phyloP scores from a whole-genome alignment of 53 echinoderm and acorn worm species.

The Pentamera pediparva region DNA sequence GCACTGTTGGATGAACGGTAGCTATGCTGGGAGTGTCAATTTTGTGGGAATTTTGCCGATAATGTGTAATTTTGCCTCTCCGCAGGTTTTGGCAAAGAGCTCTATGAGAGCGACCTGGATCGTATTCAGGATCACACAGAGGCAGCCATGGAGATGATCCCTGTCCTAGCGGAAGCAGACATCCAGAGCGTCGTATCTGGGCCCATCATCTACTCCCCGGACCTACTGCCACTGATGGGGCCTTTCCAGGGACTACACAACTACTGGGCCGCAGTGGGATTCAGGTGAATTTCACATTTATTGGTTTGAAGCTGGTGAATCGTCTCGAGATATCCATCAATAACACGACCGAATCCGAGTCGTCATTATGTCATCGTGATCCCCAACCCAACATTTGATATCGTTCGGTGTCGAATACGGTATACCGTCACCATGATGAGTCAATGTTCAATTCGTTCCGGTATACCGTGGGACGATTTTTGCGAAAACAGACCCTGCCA shows the following conservation, averaged over 20 bases:
- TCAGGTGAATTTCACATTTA: constrained; percentile 37
- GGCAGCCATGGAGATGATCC: constrained; percentile 77
- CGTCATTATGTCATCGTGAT: no score
- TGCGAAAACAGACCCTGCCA: no score
- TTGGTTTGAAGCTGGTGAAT: no score
- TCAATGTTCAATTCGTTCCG: no score
- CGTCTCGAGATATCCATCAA: no score
- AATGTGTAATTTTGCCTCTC: not conserved
- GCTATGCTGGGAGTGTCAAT: not conserved
- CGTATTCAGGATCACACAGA: constrained; percentile 74
- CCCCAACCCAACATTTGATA: no score
- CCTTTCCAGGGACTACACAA: constrained; percentile 73
- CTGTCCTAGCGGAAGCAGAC: constrained; percentile 69
- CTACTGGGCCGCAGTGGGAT: constrained; percentile 71
- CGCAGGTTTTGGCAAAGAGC: constrained; percentile 87
- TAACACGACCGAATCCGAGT: no score
- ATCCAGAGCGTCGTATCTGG: constrained; percentile 92
- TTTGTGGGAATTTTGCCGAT: not conserved
- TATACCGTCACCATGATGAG: no score
- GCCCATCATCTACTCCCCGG: constrained; percentile 90
- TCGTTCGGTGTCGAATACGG: no score
- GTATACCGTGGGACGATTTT: no score
- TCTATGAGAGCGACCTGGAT: constrained; percentile 94
- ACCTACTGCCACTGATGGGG: constrained; percentile 61
- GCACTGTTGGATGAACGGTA: not conserved